Evolutionary conservation across 2,113 vertebrate species (phyloP).

Genomic region (Antennarius striatus): DNA sequence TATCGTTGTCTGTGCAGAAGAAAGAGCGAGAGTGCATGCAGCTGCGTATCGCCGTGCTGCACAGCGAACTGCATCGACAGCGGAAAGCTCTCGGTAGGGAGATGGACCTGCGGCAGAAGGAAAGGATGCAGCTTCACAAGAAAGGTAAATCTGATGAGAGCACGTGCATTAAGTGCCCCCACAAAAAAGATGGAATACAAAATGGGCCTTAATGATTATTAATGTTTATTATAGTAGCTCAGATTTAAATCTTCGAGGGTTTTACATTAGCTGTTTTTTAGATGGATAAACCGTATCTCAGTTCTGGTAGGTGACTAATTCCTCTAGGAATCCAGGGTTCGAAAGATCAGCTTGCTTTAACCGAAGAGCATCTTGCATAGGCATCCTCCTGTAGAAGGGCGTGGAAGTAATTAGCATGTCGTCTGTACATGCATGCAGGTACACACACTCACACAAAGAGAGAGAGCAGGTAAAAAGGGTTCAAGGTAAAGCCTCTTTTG

Average conservation of each 20-base stretch:
- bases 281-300: too few relatives aligned
- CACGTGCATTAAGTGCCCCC: too few relatives aligned
- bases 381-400: neutral
- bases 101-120: constrained; percentile 86
- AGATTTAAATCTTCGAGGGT: too few relatives aligned
- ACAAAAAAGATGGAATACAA: too few relatives aligned
- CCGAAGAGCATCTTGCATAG: constrained; percentile 8
- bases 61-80: constrained; percentile 91
- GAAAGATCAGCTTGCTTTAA: constrained; percentile 9
- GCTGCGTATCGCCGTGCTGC: constrained; percentile 90
- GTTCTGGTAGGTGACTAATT: too few relatives aligned
- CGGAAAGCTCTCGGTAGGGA: constrained; percentile 88
- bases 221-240: too few relatives aligned
- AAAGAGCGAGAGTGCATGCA: constrained; percentile 95
- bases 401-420: constrained; percentile 29
- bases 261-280: too few relatives aligned
- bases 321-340: neutral
- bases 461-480: constrained; percentile 11
- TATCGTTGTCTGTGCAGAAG: constrained; percentile 79
- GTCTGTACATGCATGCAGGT: constrained; percentile 26
- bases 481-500: constrained; percentile 50
- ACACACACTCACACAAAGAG: constrained; percentile 7
- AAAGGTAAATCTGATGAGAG: constrained; percentile 79
- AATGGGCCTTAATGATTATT: too few relatives aligned
- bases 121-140: constrained; percentile 81